Base-by-base conservation (phyloP, 1,140 invertebrate genomes). In the Saccostrea cuccullata region DNA sequence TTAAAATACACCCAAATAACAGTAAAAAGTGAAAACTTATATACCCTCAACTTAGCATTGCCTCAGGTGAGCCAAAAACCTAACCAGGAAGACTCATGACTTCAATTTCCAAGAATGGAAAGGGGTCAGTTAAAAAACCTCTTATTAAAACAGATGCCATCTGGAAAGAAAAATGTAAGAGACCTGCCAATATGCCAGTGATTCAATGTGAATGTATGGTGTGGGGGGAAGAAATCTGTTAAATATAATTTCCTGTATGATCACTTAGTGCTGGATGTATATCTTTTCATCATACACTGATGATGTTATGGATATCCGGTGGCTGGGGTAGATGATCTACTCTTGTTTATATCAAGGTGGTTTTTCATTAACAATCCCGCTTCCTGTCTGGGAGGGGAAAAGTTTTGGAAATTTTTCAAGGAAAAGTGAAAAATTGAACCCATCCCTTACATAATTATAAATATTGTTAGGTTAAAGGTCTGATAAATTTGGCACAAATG, bases 191-290 rank as follows among this genome's bases (percentile, higher is more conserved):
- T 30, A 15, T 77, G 70, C 70, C 70, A 36, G 70, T 77, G 70
- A 77, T 77, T 77, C 70, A 77, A 77, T 77, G 70, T 26, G 26
- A 77, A 77, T 77, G 70, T 30, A 77, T 13, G 26, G 67, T 23
- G 26, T 77, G 23, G 12, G 23, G 26, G 70, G 30, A n/a, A 60
- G 20, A 77, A 77, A 77, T 77, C 23, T 77, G 70, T 77, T 77
- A 77, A 77, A 77, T 77, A 77, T 77, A 77, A 77, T 77, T 77
- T 77, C 70, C 70, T 77, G 70, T 77, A 77, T 36, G 70, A 77
- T 77, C 26, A 23, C 11, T 77, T 77, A 36, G 26, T 77, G 70
- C 4, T 77, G 30, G 70, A 15, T 77, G 70, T 77, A 30, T 77
- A 77, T 30, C 26, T 77, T 77, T 77, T 36, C 70, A 77, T 77